Percentiles rank a stretch among this genome's conserved stretches.
These are phyloP conservation scores for Hyperoplus lanceolatus DNA, from an alignment of 2,797 vertebrate genomes.

Conservation along the genomic window DNA sequence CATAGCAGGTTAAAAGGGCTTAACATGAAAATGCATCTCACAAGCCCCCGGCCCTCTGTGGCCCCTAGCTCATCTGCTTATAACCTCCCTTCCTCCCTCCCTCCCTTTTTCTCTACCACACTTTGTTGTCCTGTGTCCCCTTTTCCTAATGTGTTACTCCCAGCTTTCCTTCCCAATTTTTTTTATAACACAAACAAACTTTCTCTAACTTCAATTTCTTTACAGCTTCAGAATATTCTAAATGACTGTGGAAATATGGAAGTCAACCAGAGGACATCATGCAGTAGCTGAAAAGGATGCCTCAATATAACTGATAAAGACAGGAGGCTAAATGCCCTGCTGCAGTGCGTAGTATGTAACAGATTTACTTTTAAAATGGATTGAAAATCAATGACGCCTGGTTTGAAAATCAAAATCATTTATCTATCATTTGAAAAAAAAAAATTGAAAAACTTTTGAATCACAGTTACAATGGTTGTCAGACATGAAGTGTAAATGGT, in stretches of 20 bases:
- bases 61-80: constrained; percentile 52
- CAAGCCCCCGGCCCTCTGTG: neutral
- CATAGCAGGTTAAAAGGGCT: constrained; percentile 63
- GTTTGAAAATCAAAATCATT: no score
- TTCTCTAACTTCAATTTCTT: neutral
- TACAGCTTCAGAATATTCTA: constrained; percentile 13
- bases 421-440: no score
- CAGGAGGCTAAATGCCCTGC: neutral
- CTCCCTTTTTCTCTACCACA: constrained; percentile 2
- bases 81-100: constrained; percentile 3
- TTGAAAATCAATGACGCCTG: no score
- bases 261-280: constrained; percentile 3
- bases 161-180: neutral
- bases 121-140: constrained; percentile 36
- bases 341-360: neutral
- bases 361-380: neutral
- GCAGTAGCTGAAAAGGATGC: neutral
- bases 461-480: neutral
- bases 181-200: neutral
- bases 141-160: constrained; percentile 19
- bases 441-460: neutral
- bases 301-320: constrained; percentile 8
- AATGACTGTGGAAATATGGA: constrained; percentile 11
- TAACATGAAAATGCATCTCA: constrained; percentile 56
- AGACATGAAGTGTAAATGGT: neutral